These are phyloP conservation scores for Notarius quadriscutis DNA, from an alignment of 2,113 vertebrate genomes.

Conservation along the genomic window DNA sequence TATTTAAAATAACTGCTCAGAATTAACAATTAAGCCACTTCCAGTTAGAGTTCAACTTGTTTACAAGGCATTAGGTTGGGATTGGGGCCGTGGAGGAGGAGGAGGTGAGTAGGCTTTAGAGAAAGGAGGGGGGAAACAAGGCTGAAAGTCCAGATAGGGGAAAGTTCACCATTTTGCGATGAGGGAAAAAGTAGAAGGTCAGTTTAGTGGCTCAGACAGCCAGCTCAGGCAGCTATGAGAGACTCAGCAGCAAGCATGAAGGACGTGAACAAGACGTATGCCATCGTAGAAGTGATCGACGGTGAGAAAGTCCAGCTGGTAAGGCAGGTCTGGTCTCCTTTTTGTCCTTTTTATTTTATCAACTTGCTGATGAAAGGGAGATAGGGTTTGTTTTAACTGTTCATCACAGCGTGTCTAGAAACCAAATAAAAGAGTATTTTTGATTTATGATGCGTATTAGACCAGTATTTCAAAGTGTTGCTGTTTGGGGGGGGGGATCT, in stretches of 20 bases:
- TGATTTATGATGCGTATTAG: constrained; percentile 10
- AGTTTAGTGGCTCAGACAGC: constrained; percentile 39
- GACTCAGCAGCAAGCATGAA: constrained; percentile 68
- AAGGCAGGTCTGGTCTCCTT: constrained; percentile 54
- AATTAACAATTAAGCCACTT: constrained; percentile 81
- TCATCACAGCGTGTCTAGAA: too few relatives aligned
- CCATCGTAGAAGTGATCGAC: constrained; percentile 78
- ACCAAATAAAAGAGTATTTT: not conserved
- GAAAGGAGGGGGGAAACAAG: constrained; percentile 64
- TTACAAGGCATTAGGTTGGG: constrained; percentile 72
- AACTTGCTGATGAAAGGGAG: not conserved
- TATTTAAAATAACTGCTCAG: constrained; percentile 63
- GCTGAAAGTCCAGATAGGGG: constrained; percentile 81
- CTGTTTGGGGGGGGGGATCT: not conserved
- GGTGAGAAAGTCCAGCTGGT: constrained; percentile 80
- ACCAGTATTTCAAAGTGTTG: not conserved
- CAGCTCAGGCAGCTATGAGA: constrained; percentile 44
- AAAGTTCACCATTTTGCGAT: constrained; percentile 73
- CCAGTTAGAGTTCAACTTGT: constrained; percentile 82
- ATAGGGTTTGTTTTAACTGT: not conserved
- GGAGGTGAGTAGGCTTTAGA: constrained; percentile 39
- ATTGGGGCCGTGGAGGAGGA: constrained; percentile 42
- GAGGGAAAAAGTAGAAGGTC: constrained; percentile 63
- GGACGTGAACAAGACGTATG: constrained; percentile 74
- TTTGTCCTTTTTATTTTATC: not conserved